phyloP scores from a whole-genome alignment of 1,140 invertebrate species.

The Lepidurus packardi region DNA sequence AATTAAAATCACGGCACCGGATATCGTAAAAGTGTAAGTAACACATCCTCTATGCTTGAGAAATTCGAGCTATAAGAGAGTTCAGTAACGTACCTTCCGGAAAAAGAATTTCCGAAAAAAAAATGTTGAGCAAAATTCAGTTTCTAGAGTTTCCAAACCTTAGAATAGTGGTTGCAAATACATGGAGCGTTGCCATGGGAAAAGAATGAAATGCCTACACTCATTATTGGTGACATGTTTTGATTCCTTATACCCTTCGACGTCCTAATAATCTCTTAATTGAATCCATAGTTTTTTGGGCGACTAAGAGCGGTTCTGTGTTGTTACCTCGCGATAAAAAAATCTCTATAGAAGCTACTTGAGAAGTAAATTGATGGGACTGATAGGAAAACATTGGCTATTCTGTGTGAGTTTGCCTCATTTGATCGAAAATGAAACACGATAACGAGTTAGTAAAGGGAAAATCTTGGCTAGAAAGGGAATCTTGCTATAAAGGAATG shows the following conservation, averaged over 20 bases:
- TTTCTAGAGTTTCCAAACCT: too few relatives aligned
- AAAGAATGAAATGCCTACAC: too few relatives aligned
- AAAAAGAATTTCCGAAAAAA: too few relatives aligned
- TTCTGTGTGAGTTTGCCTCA: constrained; percentile 3
- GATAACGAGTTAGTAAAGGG: neutral
- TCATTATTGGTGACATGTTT: neutral
- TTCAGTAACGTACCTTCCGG: too few relatives aligned
- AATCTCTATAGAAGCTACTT: neutral
- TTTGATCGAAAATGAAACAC: constrained; percentile 7
- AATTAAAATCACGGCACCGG: too few relatives aligned
- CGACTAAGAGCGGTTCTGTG: constrained; percentile 9
- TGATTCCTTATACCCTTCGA: neutral
- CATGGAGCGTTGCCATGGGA: too few relatives aligned
- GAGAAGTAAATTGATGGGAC: too few relatives aligned
- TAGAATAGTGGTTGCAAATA: too few relatives aligned
- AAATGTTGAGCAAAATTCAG: too few relatives aligned
- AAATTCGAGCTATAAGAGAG: too few relatives aligned
- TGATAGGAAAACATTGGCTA: neutral
- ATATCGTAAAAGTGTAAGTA: too few relatives aligned
- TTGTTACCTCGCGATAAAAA: neutral
- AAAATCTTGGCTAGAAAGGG: neutral
- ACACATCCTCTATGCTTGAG: too few relatives aligned
- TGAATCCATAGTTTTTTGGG: neutral
- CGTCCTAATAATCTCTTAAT: neutral
- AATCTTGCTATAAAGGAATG: constrained; percentile 22